Base-by-base conservation (phyloP, 2,888 invertebrate species). In the Xanthia togata region DNA sequence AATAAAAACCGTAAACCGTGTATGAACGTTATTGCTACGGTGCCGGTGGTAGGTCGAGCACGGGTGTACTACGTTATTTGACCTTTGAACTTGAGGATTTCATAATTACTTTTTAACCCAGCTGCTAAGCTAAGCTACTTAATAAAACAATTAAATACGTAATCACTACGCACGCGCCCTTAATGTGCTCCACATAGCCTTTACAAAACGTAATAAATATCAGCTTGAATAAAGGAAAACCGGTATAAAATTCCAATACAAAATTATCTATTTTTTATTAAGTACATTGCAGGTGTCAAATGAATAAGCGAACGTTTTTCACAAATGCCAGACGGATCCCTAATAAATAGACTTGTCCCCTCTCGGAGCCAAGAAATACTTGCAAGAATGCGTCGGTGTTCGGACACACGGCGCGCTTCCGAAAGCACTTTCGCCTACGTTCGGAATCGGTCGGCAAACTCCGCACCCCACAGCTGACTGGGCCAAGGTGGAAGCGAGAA, bases 401-500 rank as follows among this genome's bases (percentile, higher is more conserved):
- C 88, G 89, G 87, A 86, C 88, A 86, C 85, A 81, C 92, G 90
- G 90, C 90, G 92, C 92, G 93, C 90, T 93, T 93, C 94, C 94
- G 93, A 95, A 93, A 93, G 91, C 93, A 95, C 96, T 96, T 96
- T 96, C 95, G 95, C 94, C 93, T 90, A 88, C 92, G 88, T 87
- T 96, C 97, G 96, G 94, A 83, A 79, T 60, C 72, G 79, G 81
- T 96, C 96, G 96, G 93, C 89, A 79, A 83, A 89, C 90, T 90
- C 93, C 96, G 96, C 92, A 90, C 93, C 92, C 94, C 92, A 95
- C 96, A 97, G 97, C 97, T 97, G 97, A 96, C 96, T 93, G 93
- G 89, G 89, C 88, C 90, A 90, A 90, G 67, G 94, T 73, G 89
- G 82, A 93, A 96, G 91, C 87, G 94, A 92, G 94, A 94, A 82